These are phyloP conservation scores for Coenonympha arcania DNA, from an alignment of 2,888 invertebrate species.

Conservation along the genomic window DNA sequence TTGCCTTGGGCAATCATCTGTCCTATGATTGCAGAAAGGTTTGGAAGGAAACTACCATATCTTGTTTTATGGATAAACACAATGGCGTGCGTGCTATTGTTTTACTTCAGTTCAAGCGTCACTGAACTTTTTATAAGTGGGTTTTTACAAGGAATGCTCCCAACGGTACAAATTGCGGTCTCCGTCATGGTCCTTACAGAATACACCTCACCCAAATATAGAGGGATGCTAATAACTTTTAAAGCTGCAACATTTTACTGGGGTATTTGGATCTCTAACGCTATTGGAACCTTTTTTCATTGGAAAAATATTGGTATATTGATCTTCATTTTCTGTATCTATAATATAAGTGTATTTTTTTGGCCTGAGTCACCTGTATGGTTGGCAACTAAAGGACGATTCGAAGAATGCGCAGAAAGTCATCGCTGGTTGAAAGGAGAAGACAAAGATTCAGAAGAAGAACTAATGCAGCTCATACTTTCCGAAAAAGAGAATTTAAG, in stretches of 20 bases:
- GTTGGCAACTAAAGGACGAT: slow-evolving; percentile 16
- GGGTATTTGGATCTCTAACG: slow-evolving; percentile 37
- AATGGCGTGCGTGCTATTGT: background rate
- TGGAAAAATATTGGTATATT: slow-evolving; percentile 34
- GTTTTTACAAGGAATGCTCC: slow-evolving; percentile 1
- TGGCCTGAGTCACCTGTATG: slow-evolving; percentile 17
- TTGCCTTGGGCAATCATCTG: background rate
- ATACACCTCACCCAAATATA: slow-evolving; percentile 33
- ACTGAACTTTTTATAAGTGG: slow-evolving; percentile 9
- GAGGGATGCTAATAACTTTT: slow-evolving; percentile 33
- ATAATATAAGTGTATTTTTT: slow-evolving; percentile 5
- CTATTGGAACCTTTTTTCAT: slow-evolving; percentile 34
- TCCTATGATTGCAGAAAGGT: background rate
- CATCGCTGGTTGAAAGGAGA: slow-evolving; percentile 29
- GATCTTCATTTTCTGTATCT: slow-evolving; percentile 16
- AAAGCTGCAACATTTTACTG: slow-evolving; percentile 35
- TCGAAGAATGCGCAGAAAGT: slow-evolving; percentile 23
- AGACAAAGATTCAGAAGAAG: slow-evolving; percentile 22
- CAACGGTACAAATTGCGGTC: background rate
- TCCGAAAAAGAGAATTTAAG: slow-evolving; percentile 14
- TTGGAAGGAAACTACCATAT: slow-evolving; percentile 6
- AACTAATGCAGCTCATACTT: slow-evolving; percentile 16
- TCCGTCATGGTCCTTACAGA: slow-evolving; percentile 31
- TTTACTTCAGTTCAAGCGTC: slow-evolving; percentile 3
- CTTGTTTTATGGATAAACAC: background rate